phyloP scores from a whole-genome alignment of 2,888 invertebrate species.

The Minunthozetes semirufus region DNA sequence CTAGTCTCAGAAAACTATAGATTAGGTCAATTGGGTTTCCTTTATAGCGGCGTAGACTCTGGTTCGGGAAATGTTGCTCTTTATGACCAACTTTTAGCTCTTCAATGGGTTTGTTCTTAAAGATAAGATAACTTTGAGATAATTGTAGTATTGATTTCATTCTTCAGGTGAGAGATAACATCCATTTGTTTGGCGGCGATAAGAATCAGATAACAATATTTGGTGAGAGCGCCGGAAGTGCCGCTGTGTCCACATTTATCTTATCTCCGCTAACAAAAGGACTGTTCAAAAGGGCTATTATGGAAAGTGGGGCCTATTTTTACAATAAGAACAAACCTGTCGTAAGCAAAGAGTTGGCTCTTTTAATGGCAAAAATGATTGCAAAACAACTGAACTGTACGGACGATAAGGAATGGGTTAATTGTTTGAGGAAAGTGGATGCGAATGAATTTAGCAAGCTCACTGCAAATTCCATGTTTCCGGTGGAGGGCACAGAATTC shows the following conservation, averaged over 20 bases:
- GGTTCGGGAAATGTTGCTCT: not conserved
- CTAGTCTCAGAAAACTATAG: not conserved
- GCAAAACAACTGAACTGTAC: not conserved
- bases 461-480: not conserved
- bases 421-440: conserved; percentile 24
- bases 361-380: not conserved
- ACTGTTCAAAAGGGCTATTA: conserved; percentile 32
- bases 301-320: conserved; percentile 14
- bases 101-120: not conserved
- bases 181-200: conserved; percentile 12
- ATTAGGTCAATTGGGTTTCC: not conserved
- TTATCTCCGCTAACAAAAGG: conserved; percentile 29
- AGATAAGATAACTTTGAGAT: not conserved
- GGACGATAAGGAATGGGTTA: not conserved
- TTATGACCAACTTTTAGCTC: not conserved
- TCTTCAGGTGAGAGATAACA: conserved; percentile 15
- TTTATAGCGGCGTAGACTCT: not conserved
- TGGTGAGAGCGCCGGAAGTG: conserved; percentile 7
- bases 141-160: not conserved
- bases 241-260: not conserved
- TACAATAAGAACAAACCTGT: not conserved
- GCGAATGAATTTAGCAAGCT: not conserved
- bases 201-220: not conserved
- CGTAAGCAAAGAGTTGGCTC: not conserved
- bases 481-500: not conserved